phyloP scores from a whole-genome alignment of 2,888 invertebrate species.

The Furcula furcula region DNA sequence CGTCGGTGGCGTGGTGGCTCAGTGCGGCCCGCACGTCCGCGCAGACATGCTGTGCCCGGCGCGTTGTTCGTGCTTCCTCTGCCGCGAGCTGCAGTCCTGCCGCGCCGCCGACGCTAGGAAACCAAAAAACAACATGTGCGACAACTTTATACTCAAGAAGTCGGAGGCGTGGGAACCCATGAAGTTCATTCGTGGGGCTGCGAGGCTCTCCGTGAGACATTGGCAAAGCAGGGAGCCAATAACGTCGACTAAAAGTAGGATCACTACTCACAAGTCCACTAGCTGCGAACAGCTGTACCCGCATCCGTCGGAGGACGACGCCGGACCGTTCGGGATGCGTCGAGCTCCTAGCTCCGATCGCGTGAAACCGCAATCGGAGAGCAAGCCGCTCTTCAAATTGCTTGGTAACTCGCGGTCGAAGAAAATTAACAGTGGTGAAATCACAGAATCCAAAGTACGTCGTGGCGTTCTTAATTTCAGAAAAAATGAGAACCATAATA shows the following conservation, averaged over 20 bases:
- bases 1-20: conserved; percentile 42
- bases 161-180: conserved; percentile 77
- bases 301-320: conserved; percentile 57
- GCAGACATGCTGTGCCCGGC: conserved; percentile 85
- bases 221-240: conserved; percentile 75
- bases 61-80: conserved; percentile 88
- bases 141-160: conserved; percentile 80
- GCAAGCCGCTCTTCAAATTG: conserved; percentile 70
- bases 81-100: conserved; percentile 86
- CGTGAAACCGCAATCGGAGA: conserved; percentile 61
- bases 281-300: conserved; percentile 78
- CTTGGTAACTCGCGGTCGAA: conserved; percentile 68
- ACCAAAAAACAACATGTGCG: conserved; percentile 68
- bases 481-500: conserved; percentile 53
- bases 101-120: conserved; percentile 76
- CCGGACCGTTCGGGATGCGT: conserved; percentile 63
- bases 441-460: conserved; percentile 59
- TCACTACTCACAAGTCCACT: conserved; percentile 67
- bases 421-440: conserved; percentile 59
- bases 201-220: conserved; percentile 77
- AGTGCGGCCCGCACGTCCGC: conserved; percentile 70
- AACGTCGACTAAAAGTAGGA: conserved; percentile 62
- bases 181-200: conserved; percentile 74
- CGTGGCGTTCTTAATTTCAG: conserved; percentile 72
- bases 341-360: conserved; percentile 76